phyloP scores from a whole-genome alignment of 2,797 vertebrate genomes.

The Clarias fuscus region DNA sequence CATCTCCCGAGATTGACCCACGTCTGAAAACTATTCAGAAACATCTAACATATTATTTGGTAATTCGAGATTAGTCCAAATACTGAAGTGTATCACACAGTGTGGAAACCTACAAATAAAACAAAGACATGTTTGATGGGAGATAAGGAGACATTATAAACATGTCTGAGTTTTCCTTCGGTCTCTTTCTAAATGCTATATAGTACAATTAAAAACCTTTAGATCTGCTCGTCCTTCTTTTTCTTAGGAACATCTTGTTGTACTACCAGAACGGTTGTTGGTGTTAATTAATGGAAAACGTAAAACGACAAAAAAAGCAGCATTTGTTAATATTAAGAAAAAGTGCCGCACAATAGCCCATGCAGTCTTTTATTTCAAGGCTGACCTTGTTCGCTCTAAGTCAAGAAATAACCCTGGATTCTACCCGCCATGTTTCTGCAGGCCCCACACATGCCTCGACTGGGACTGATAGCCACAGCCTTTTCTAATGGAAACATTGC shows the following conservation, averaged over 20 bases:
- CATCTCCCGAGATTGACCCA: not conserved
- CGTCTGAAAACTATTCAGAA: not conserved
- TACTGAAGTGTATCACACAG: not conserved
- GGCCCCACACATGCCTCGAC: conserved; percentile 82
- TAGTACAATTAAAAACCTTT: not conserved
- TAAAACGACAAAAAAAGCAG: not conserved
- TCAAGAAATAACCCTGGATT: not conserved
- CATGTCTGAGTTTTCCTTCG: not conserved
- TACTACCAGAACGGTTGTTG: not conserved
- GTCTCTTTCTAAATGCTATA: not conserved
- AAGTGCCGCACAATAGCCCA: not conserved
- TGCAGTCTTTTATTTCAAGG: not conserved
- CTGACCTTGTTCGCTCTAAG: not conserved
- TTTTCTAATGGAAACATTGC: conserved; percentile 81
- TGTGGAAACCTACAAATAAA: not conserved
- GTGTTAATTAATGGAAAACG: not conserved
- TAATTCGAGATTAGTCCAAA: not conserved
- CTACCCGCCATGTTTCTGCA: conserved; percentile 48
- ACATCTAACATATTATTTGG: not conserved
- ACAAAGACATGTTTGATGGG: not conserved
- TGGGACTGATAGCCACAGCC: conserved; percentile 88
- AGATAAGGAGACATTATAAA: not conserved
- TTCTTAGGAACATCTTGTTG: not conserved
- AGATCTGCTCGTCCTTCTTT: not conserved
- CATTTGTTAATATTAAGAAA: not conserved